phyloP scores from a whole-genome alignment of 1,140 invertebrate species.

The Trichonephila clavata region DNA sequence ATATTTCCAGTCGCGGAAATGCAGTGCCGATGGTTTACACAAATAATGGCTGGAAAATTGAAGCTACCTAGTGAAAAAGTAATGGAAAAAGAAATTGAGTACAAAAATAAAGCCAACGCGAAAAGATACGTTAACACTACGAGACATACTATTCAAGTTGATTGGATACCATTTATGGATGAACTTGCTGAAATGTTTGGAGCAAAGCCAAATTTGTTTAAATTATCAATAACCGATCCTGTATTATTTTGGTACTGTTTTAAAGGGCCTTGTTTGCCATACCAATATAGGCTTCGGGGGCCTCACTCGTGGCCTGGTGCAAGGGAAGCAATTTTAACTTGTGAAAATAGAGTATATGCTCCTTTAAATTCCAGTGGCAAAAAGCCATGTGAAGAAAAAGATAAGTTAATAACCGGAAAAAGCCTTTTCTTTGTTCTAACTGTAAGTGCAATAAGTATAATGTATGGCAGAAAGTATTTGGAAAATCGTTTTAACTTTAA shows the following conservation, averaged over 20 bases:
- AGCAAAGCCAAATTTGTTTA: constrained; percentile 80
- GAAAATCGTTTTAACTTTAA: neutral
- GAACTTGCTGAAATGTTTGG: constrained; percentile 80
- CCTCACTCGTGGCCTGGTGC: constrained; percentile 82
- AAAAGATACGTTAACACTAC: constrained; percentile 72
- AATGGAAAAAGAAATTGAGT: constrained; percentile 77
- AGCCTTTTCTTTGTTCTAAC: neutral
- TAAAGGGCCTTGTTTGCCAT: constrained; percentile 82
- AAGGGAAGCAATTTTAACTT: constrained; percentile 80
- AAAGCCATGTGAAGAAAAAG: neutral
- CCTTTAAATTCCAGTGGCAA: constrained; percentile 58
- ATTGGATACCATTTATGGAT: constrained; percentile 80
- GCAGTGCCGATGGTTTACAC: constrained; percentile 81
- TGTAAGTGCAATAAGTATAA: constrained; percentile 10
- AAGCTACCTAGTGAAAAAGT: constrained; percentile 70
- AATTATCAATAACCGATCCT: constrained; percentile 80
- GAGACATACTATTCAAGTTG: constrained; percentile 82
- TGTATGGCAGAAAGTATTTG: constrained; percentile 22
- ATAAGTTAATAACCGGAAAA: neutral
- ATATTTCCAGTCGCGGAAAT: constrained; percentile 83
- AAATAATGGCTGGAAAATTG: constrained; percentile 75
- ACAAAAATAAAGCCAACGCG: constrained; percentile 72
- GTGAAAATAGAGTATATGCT: constrained; percentile 71
- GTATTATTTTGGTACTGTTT: constrained; percentile 79
- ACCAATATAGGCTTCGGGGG: constrained; percentile 82